Conservation (phyloP, 2,888 invertebrate species). For the Diloba caeruleocephala region DNA sequence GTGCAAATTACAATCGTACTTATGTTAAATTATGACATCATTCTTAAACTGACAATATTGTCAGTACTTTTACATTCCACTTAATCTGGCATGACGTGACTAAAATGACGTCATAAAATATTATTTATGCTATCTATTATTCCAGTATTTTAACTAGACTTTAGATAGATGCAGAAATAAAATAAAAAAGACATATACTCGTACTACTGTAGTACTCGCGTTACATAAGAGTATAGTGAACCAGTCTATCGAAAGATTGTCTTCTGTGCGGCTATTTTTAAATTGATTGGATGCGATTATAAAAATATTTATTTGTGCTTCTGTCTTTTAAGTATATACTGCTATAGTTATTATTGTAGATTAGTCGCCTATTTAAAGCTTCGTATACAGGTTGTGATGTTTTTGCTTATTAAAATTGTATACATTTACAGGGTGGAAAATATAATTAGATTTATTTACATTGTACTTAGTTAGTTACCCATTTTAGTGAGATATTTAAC, state of each 20-base stretch:
- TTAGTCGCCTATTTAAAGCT: slow-evolving; percentile 37
- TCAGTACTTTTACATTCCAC: slow-evolving; percentile 44
- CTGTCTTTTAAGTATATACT: not conserved
- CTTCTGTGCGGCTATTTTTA: no score
- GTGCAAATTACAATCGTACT: slow-evolving; percentile 10
- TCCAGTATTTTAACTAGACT: slow-evolving; percentile 1
- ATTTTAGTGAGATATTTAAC: slow-evolving; percentile 38
- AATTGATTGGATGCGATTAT: not conserved
- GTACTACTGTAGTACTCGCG: no score
- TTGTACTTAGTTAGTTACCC: slow-evolving; percentile 50
- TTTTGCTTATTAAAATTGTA: slow-evolving; percentile 44
- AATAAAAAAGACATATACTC: no score
- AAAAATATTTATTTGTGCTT: slow-evolving; percentile 13
- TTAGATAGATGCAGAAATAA: slow-evolving; percentile 15
- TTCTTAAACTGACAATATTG: slow-evolving; percentile 37
- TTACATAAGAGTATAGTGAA: no score
- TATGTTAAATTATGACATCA: slow-evolving; percentile 7
- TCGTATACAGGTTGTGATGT: slow-evolving; percentile 35
- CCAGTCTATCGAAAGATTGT: no score
- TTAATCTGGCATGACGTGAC: slow-evolving; percentile 5
- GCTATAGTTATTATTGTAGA: slow-evolving; percentile 5
- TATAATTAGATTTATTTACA: slow-evolving; percentile 28
- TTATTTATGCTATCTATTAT: slow-evolving; percentile 1
- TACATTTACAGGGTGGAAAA: slow-evolving; percentile 40
- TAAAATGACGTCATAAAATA: slow-evolving; percentile 7